Base-by-base conservation (phyloP, 1,140 invertebrate species). In the Monomorium pharaonis region DNA sequence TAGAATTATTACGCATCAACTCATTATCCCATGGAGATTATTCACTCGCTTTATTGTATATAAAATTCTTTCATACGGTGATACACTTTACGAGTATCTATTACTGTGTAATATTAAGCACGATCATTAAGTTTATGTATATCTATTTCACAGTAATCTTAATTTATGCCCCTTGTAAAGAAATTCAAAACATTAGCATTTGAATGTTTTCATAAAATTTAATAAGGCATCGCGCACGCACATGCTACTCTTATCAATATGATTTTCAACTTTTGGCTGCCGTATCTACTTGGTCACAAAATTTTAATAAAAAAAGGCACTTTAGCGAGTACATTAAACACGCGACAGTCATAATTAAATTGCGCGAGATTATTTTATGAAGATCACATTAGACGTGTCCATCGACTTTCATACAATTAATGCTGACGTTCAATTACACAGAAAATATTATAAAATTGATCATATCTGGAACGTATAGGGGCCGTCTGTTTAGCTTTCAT, bases 371-470 rank as follows among this genome's bases (percentile, higher is more conserved):
- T 49, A 44, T 24, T 72, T 81, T 81, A 70, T 44, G 21, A 54
- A 70, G 63, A 72, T 44, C 51, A 14, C 2, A 2, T n/a, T 58
- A 14, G 14, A 58, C 18, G 10, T 72, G 51, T 81, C 37, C 51
- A 9, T 85, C 30, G 75, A 67, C 74, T 85, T 81, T 80, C 58
- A 65, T 44, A 63, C 49, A 42, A 63, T 85, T 30, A 72, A 47
- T 58, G 49, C 4, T 37, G 33, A 21, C 10, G 51, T 72, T 44
- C 49, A 70, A 70, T 58, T 58, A 58, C 24, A 72, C 37, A 56
- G 37, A 81, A 72, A 60, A 47, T 24, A 72, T 6, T 69, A 42
- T 30, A 83, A 83, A 83, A 83, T 74, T 83, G 67, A 83, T 83
- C 67, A 27, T 44, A 44, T 83, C 51, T 83, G 33, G 24, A 47